Percentiles rank a stretch among this genome's conserved stretches.
Conservation (phyloP, 2,797 vertebrate genomes). For the Choloepus didactylus region DNA sequence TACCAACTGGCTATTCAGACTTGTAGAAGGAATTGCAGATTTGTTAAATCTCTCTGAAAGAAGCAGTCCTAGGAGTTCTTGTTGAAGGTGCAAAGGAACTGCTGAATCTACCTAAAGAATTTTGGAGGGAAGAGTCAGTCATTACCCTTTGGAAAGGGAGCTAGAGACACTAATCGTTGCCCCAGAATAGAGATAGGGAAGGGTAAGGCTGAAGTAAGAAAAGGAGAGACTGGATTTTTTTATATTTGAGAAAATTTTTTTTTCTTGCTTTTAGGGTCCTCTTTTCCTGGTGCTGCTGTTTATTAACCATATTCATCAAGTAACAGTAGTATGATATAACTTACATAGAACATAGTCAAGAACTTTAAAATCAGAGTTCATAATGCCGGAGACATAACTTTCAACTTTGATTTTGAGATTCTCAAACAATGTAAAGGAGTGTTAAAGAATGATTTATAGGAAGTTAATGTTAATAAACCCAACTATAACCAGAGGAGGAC, state of each 20-base stretch:
- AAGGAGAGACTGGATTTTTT: neutral
- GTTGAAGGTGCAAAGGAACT: neutral
- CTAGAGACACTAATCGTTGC: neutral
- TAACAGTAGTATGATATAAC: neutral
- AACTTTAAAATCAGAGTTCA: neutral
- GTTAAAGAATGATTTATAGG: neutral
- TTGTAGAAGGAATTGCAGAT: neutral
- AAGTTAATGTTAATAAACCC: neutral
- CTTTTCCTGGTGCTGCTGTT: neutral
- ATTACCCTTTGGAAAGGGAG: neutral
- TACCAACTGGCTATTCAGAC: neutral
- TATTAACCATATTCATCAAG: neutral
- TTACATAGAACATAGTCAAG: neutral
- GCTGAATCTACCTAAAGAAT: neutral
- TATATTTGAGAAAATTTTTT: neutral
- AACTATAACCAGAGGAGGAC: neutral
- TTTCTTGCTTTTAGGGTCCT: neutral
- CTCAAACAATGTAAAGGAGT: neutral
- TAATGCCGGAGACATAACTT: neutral
- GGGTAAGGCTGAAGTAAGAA: neutral
- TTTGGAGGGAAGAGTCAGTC: neutral
- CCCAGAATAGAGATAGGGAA: neutral
- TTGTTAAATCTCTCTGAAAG: neutral
- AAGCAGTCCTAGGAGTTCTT: neutral
- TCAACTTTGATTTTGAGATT: neutral